Evolutionary conservation across 2,113 vertebrate species (phyloP).

Genomic region (Lamprologus speciosus): DNA sequence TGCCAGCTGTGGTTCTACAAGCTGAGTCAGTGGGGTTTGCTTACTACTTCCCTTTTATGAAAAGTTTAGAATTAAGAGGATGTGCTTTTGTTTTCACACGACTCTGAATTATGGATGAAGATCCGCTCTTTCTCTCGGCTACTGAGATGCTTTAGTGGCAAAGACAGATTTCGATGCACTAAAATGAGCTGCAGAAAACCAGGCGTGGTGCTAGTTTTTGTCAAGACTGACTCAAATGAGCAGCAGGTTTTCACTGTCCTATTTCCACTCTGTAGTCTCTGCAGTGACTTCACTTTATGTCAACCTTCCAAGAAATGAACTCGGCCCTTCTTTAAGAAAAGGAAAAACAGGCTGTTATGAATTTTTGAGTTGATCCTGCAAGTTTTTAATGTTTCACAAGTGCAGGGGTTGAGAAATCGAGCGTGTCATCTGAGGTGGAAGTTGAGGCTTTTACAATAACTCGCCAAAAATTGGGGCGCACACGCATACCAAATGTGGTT

Average conservation of each 20-base stretch:
- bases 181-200: neutral
- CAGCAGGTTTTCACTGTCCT: neutral
- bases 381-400: neutral
- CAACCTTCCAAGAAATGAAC: conserved; percentile 21
- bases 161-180: neutral
- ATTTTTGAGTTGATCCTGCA: neutral
- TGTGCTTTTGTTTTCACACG: neutral
- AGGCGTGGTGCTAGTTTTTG: neutral
- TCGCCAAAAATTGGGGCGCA: neutral
- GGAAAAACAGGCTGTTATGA: neutral
- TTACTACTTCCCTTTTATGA: neutral
- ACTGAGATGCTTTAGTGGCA: neutral
- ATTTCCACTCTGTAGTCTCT: neutral
- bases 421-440: neutral
- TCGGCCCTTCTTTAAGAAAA: neutral
- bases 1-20: neutral
- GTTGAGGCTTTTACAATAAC: neutral
- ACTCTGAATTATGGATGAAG: neutral
- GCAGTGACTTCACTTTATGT: neutral
- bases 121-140: neutral
- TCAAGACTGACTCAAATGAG: neutral
- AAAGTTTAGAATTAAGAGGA: neutral
- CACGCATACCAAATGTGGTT: neutral
- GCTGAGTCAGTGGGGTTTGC: neutral
- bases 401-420: neutral